Conservation (phyloP, 2,888 invertebrate species). For the Crepidodera aurea region DNA sequence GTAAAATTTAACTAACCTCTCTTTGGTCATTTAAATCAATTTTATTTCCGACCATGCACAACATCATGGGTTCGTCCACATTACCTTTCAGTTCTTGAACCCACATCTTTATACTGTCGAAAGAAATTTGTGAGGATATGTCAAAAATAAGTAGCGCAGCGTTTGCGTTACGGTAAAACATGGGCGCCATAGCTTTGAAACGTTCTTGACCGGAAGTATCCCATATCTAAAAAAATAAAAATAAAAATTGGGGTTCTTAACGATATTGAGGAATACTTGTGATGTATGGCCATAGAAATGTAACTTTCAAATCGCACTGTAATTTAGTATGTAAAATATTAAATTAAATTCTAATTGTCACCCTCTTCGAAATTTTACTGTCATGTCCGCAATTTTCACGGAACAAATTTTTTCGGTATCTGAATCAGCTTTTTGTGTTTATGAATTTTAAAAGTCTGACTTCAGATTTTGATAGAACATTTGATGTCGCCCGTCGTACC, state of each 20-base stretch:
- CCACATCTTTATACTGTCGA: slow-evolving; percentile 85
- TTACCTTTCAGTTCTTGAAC: slow-evolving; percentile 80
- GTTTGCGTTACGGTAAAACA: slow-evolving; percentile 93
- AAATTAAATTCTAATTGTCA: too few species aligned
- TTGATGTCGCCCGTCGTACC: too few species aligned
- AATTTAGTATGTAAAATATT: too few species aligned
- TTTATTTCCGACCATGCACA: slow-evolving; percentile 88
- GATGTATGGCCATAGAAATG: too few species aligned
- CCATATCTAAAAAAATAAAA: slow-evolving; percentile 71
- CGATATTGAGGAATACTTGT: too few species aligned
- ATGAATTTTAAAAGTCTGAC: too few species aligned
- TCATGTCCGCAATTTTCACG: too few species aligned
- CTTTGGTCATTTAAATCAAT: slow-evolving; percentile 74
- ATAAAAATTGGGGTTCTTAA: neutral
- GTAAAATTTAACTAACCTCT: slow-evolving; percentile 64
- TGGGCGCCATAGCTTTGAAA: slow-evolving; percentile 91
- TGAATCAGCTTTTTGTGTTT: too few species aligned
- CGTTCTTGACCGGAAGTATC: slow-evolving; percentile 90
- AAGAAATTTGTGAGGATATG: slow-evolving; percentile 78
- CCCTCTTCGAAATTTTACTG: too few species aligned
- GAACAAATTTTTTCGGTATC: too few species aligned
- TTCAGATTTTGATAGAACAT: too few species aligned
- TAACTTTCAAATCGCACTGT: too few species aligned
- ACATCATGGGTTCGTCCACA: slow-evolving; percentile 79
- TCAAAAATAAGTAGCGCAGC: slow-evolving; percentile 90